Conservation (phyloP, 92 coral and sea anemone genomes). For the Parazoanthus atlanticus region DNA sequence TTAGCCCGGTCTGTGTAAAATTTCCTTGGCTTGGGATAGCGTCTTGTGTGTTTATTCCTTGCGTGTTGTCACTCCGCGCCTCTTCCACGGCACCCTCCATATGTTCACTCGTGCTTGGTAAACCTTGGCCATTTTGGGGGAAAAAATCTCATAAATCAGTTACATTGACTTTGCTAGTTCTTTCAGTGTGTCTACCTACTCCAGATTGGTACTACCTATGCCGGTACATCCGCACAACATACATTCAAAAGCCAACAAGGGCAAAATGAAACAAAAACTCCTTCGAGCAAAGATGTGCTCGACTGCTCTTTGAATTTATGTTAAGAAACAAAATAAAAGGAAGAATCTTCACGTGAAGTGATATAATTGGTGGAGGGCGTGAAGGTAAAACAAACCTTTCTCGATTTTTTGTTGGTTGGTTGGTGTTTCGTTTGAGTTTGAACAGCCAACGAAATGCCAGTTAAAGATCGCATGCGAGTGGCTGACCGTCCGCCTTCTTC, state of each 20-base stretch:
- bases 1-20: conserved; percentile 72
- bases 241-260: conserved; percentile 10
- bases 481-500: conserved; percentile 92
- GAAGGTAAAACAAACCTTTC: conserved; percentile 99
- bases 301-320: conserved; percentile 39
- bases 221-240: conserved; percentile 21
- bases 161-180: not conserved
- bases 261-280: conserved; percentile 55
- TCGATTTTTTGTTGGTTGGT: conserved; percentile 99
- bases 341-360: conserved; percentile 83
- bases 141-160: conserved; percentile 50
- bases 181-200: conserved; percentile 33
- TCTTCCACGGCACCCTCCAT: conserved; percentile 87
- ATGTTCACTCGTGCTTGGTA: conserved; percentile 39
- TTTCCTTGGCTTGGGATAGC: conserved; percentile 62
- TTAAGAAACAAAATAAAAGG: conserved; percentile 61
- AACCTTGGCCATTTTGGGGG: conserved; percentile 63
- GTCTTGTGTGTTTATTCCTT: conserved; percentile 64
- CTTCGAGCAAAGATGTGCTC: conserved; percentile 36
- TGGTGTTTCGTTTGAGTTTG: conserved; percentile 99
- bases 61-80: conserved; percentile 72
- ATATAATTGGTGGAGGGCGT: conserved; percentile 99
- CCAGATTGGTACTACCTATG: conserved; percentile 27
- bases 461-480: conserved; percentile 95
- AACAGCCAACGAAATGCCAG: conserved; percentile 99